Base-by-base conservation (phyloP, 1,140 invertebrate genomes). In the Nylanderia fulva region DNA sequence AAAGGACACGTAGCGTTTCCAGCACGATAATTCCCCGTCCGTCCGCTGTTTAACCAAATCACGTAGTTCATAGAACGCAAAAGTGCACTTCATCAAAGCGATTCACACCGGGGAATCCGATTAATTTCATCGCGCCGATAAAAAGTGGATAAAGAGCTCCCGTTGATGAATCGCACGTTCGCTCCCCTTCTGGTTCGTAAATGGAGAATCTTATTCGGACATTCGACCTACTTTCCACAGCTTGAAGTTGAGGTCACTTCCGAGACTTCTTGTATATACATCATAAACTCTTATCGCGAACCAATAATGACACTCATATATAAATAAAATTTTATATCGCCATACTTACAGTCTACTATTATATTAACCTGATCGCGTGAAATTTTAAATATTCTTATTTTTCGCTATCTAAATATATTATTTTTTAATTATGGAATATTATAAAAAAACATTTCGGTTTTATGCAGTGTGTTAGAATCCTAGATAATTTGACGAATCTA, bases 11-110 rank as follows among this genome's bases (percentile, higher is more conserved):
- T 39, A 75, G 60, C 84, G 52, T 45, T 82, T 45, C 29, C 68
- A 42, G 60, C n/a, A 54, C 56, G 86, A 68, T 86, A 71, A 88
- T 88, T 72, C 64, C 75, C 84, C 27, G 52, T 39, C 69, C 77
- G 27, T 68, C 18, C 68, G 82, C 83, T 87, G 74, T 85, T 88
- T 85, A 88, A 88, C 66, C 68, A 74, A 87, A 87, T 76, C 72
- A 85, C 24, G 64, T 58, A 54, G 56, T 61, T 84, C 42, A 80
- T 68, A 45, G 45, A 86, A 75, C 54, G 76, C 36, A 68, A 21
- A 63, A 85, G 54, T 74, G 66, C 52, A 48, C 54, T 64, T 42
- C 56, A 54, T 87, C 69, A 24, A 75, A 71, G 21, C 56, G 63
- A 77, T 85, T 84, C 75, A 64, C 66, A 69, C 45, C 42, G 11